A percentile compares a stretch with the other conserved stretches of the same genome.
Evolutionary conservation across 2,888 invertebrate genomes (phyloP).

Genomic region (Heteromyza rotundicornis): DNA sequence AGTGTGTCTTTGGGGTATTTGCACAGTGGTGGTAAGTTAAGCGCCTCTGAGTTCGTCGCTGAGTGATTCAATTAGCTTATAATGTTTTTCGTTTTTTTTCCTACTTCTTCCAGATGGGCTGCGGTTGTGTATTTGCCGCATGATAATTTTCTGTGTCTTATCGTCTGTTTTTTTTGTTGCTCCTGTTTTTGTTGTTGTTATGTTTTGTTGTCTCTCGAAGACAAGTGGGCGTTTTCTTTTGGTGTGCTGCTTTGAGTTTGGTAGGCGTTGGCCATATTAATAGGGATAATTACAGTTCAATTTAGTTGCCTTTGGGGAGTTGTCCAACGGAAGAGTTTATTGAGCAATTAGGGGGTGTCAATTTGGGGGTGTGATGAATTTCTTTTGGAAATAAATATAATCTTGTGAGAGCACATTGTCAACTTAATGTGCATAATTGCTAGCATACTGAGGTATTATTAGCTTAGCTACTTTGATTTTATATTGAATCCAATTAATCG

Average conservation of each 20-base stretch:
- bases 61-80: slow-evolving; percentile 26
- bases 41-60: no score
- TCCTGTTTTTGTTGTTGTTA: slow-evolving; percentile 1
- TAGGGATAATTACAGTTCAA: slow-evolving; percentile 9
- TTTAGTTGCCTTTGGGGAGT: not conserved
- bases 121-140: not conserved
- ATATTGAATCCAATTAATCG: no score
- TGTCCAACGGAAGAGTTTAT: not conserved
- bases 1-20: slow-evolving; percentile 27
- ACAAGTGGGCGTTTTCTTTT: slow-evolving; percentile 35
- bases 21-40: slow-evolving; percentile 29
- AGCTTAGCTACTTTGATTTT: no score
- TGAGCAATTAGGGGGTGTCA: not conserved
- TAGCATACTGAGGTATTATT: no score
- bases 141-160: slow-evolving; percentile 19
- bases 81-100: slow-evolving; percentile 17
- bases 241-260: not conserved
- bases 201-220: slow-evolving; percentile 21
- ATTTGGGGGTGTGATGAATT: no score
- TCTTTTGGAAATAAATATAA: no score
- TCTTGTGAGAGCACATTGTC: no score
- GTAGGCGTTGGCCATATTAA: slow-evolving; percentile 8
- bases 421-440: no score
- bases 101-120: slow-evolving; percentile 31
- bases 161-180: slow-evolving; percentile 22